These are phyloP conservation scores for Tyrophagus putrescentiae DNA, from an alignment of 1,140 invertebrate species.

Conservation along the genomic window DNA sequence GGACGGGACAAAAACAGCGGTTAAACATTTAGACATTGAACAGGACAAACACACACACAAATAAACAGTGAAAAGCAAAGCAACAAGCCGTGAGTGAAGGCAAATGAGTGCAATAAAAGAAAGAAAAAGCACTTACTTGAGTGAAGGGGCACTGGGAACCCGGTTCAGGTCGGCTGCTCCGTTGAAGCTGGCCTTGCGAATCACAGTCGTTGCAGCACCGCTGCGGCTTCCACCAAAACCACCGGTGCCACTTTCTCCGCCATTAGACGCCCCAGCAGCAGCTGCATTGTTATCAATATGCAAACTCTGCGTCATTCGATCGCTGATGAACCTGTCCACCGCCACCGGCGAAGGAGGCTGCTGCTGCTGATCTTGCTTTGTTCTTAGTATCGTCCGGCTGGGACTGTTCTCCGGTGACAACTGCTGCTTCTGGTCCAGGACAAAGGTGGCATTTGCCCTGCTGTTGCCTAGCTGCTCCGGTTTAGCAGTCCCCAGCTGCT, in stretches of 20 bases:
- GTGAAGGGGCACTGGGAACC: slow-evolving; percentile 27
- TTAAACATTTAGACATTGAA: not conserved
- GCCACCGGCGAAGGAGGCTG: not conserved
- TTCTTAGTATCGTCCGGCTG: too few species aligned
- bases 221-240: too few species aligned
- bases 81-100: not conserved
- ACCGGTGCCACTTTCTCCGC: not conserved
- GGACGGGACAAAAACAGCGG: not conserved
- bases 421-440: too few species aligned
- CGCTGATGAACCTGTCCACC: not conserved
- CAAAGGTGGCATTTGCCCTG: too few species aligned
- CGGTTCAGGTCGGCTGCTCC: slow-evolving; percentile 10
- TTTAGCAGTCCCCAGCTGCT: too few species aligned
- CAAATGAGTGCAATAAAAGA: not conserved
- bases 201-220: slow-evolving; percentile 4
- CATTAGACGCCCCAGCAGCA: not conserved
- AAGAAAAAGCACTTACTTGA: slow-evolving; percentile 22
- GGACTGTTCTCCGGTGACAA: too few species aligned
- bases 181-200: not conserved
- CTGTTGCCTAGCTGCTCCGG: too few species aligned
- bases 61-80: not conserved
- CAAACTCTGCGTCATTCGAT: slow-evolving; percentile 21
- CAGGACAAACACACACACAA: not conserved
- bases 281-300: not conserved
- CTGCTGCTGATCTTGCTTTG: too few species aligned